Conservation (phyloP, 2,797 vertebrate genomes). For the Leptoclinus maculatus region DNA sequence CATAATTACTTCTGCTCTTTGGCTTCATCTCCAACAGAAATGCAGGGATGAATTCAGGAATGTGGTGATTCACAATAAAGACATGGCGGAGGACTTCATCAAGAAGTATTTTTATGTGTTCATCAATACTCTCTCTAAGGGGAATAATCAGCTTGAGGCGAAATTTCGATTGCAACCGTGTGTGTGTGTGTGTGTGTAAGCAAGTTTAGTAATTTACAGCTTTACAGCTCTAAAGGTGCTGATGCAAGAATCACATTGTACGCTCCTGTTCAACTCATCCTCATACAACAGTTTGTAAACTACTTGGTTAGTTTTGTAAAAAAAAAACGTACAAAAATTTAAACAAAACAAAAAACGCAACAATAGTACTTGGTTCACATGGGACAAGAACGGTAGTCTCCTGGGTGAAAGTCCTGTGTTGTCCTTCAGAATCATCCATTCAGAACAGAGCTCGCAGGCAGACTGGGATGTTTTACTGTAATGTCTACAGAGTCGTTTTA, state of each 20-base stretch:
- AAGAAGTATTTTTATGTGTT: conserved; percentile 8
- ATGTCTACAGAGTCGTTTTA: background rate
- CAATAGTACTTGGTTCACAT: too few relatives aligned
- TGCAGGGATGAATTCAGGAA: background rate
- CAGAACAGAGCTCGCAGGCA: background rate
- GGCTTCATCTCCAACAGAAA: conserved; percentile 2
- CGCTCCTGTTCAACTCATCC: background rate
- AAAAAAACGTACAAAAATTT: too few relatives aligned
- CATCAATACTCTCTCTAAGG: conserved; percentile 1
- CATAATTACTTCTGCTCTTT: conserved; percentile 29
- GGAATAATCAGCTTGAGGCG: conserved; percentile 3
- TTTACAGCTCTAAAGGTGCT: background rate
- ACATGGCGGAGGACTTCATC: background rate
- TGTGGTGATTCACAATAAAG: conserved; percentile 14
- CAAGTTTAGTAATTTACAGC: conserved; percentile 1
- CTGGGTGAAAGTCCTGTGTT: background rate
- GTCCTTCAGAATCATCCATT: background rate
- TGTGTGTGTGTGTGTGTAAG: background rate
- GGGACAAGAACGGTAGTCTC: too few relatives aligned
- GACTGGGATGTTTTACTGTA: background rate
- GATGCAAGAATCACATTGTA: background rate
- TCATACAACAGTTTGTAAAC: background rate
- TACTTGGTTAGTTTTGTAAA: too few relatives aligned
- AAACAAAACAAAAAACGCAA: too few relatives aligned
- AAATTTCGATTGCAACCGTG: background rate